Percentiles rank a stretch among this genome's conserved stretches.
phyloP scores from a whole-genome alignment of 2,797 vertebrate species.

The Catharus ustulatus region DNA sequence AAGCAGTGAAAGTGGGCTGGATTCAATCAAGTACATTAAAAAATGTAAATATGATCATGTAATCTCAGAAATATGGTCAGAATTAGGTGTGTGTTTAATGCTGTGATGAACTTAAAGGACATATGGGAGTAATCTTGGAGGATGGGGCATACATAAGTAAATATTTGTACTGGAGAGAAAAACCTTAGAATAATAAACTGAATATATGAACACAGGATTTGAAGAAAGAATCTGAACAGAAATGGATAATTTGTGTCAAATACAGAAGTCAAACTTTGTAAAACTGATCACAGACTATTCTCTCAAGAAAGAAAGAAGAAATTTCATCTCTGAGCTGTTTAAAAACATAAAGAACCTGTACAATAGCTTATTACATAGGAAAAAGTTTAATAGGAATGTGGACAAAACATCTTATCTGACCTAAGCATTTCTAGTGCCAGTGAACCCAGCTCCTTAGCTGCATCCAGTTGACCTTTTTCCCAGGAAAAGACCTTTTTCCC shows the following conservation, averaged over 20 bases:
- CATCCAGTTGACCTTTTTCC: neutral
- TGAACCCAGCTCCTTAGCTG: neutral
- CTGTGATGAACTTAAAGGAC: neutral
- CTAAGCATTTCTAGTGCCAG: neutral
- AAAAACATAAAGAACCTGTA: neutral
- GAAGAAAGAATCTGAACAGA: neutral
- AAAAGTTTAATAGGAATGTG: neutral
- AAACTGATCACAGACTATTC: neutral
- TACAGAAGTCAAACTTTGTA: neutral
- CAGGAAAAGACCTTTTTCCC: neutral
- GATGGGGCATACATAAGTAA: neutral
- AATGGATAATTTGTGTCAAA: neutral
- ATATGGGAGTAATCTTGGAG: neutral
- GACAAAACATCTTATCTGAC: neutral
- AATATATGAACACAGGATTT: neutral
- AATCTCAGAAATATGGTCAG: neutral
- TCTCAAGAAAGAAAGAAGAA: neutral
- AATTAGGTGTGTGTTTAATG: neutral
- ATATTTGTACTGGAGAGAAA: neutral
- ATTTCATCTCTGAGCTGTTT: neutral
- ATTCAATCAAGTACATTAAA: neutral
- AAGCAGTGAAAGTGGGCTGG: neutral
- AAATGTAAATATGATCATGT: neutral
- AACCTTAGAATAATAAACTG: neutral
- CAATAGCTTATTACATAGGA: neutral